Conservation (phyloP, 2,888 invertebrate genomes). For the Leucozona laternaria region DNA sequence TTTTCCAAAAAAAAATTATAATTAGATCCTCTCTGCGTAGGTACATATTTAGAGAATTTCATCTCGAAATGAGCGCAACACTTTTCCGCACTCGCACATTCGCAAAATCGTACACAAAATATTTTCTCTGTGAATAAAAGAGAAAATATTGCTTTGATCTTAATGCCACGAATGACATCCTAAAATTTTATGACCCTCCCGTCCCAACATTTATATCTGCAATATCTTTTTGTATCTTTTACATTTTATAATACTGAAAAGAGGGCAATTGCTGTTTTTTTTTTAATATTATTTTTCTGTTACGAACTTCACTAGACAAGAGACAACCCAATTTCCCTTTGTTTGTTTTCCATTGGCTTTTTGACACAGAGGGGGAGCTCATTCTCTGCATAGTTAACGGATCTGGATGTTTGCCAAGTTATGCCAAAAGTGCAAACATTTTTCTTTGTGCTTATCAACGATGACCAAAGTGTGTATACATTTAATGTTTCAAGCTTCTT, state of each 20-base stretch:
- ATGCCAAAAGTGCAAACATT: constrained; percentile 68
- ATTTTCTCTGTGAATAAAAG: not conserved
- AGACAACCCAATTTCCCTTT: constrained; percentile 46
- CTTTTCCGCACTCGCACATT: constrained; percentile 3
- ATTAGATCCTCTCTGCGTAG: not conserved
- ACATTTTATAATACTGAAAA: constrained; percentile 33
- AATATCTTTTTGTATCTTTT: constrained; percentile 37
- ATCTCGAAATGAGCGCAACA: constrained; percentile 3
- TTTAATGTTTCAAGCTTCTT: constrained; percentile 7
- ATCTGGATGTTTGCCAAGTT: constrained; percentile 65
- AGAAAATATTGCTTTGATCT: constrained; percentile 44
- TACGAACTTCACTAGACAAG: constrained; percentile 28
- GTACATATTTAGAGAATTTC: too few species aligned
- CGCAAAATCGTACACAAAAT: not conserved
- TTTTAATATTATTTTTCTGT: constrained; percentile 1
- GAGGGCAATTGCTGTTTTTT: constrained; percentile 26
- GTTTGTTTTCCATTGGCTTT: constrained; percentile 18
- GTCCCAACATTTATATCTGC: constrained; percentile 31
- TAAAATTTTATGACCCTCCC: constrained; percentile 31
- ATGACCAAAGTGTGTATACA: constrained; percentile 42
- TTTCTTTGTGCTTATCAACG: constrained; percentile 63
- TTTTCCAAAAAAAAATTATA: constrained; percentile 4
- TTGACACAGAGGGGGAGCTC: constrained; percentile 28
- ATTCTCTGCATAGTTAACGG: constrained; percentile 45
- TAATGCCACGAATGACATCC: constrained; percentile 28